Evolutionary conservation across 2,113 vertebrate genomes (phyloP).

Genomic region (Albula goreensis): DNA sequence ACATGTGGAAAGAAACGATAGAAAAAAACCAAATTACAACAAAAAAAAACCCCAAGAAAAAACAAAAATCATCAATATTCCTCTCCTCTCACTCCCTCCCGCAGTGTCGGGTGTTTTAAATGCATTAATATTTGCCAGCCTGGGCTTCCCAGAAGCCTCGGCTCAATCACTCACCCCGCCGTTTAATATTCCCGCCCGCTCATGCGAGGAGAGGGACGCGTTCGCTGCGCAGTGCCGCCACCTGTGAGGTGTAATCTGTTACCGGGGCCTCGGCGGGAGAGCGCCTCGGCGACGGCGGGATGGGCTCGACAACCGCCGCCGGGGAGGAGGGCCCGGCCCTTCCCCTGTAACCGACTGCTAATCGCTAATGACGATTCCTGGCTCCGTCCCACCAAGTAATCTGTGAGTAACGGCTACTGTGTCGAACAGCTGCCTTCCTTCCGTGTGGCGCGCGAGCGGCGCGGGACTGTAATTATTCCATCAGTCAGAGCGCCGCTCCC

Average conservation of each 20-base stretch:
- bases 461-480: conserved; percentile 26
- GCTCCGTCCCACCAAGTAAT: neutral
- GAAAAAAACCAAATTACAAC: neutral
- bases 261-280: neutral
- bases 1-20: neutral
- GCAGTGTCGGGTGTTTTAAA: neutral
- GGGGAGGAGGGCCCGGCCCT: neutral
- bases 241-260: neutral
- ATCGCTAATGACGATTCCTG: neutral
- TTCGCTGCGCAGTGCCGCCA: neutral
- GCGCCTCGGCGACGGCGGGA: neutral
- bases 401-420: neutral
- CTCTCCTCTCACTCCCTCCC: neutral
- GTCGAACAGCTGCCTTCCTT: neutral
- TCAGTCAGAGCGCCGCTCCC: conserved; percentile 10
- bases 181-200: conserved; percentile 8
- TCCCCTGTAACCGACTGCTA: neutral
- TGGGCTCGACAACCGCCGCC: neutral
- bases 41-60: neutral
- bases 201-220: neutral
- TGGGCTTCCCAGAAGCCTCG: neutral
- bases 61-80: neutral
- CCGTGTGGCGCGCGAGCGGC: conserved; percentile 8
- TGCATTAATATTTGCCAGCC: conserved; percentile 23
- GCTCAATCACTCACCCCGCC: conserved; percentile 11